phyloP scores from a whole-genome alignment of 2,113 vertebrate species.

The Oryzias curvinotus region DNA sequence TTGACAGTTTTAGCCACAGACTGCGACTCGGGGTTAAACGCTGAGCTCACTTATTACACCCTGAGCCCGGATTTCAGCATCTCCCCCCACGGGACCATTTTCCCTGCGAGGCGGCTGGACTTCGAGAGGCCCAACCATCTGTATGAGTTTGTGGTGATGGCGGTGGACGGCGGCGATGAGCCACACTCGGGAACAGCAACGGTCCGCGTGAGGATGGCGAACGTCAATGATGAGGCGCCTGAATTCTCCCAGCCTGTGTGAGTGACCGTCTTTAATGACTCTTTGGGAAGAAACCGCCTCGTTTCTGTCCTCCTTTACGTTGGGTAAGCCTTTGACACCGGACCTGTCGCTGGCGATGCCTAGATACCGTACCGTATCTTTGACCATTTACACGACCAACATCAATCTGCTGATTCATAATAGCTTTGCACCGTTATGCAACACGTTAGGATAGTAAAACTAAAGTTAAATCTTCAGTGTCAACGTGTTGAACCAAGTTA shows the following conservation, averaged over 20 bases:
- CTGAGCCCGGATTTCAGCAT: constrained; percentile 87
- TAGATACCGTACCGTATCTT: too few relatives aligned
- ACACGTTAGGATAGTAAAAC: too few relatives aligned
- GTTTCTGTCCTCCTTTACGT: too few relatives aligned
- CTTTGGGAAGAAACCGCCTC: not conserved
- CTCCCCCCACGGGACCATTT: constrained; percentile 83
- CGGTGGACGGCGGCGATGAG: constrained; percentile 83
- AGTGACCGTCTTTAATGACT: constrained; percentile 42
- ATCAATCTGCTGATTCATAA: not conserved
- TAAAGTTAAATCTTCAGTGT: too few relatives aligned
- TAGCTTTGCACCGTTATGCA: not conserved
- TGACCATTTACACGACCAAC: not conserved
- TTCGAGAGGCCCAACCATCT: constrained; percentile 85
- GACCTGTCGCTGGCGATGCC: too few relatives aligned
- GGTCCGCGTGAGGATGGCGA: constrained; percentile 84
- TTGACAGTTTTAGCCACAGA: constrained; percentile 84
- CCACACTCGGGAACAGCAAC: constrained; percentile 86
- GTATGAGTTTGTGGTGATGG: constrained; percentile 90
- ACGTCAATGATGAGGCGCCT: constrained; percentile 87
- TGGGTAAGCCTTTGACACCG: too few relatives aligned
- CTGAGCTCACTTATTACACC: constrained; percentile 84
- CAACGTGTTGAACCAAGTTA: too few relatives aligned
- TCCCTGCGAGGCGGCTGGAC: constrained; percentile 81
- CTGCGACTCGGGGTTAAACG: constrained; percentile 85
- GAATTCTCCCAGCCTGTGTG: constrained; percentile 85